phyloP scores from a whole-genome alignment of 2,797 vertebrate species.

The Enteromius trimaculatus region DNA sequence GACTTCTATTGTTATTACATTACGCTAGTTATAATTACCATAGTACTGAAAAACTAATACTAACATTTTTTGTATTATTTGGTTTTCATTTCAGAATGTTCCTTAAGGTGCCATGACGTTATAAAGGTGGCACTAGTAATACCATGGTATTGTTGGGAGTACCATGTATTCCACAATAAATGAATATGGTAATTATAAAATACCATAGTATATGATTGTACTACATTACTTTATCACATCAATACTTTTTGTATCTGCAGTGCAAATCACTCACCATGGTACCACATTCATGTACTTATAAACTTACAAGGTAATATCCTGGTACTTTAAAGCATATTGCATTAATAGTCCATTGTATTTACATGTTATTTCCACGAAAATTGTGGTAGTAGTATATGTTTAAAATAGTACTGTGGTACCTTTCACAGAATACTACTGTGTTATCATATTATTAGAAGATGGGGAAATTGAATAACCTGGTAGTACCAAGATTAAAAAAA shows the following conservation, averaged over 20 bases:
- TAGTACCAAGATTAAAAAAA: background rate
- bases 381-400: background rate
- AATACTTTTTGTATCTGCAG: background rate
- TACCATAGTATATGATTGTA: background rate
- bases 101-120: background rate
- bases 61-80: background rate
- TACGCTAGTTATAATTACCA: slow-evolving; percentile 9
- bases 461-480: no score
- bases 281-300: background rate
- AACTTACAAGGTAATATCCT: background rate
- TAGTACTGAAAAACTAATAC: background rate
- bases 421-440: background rate
- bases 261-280: background rate
- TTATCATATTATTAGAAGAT: background rate
- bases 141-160: background rate
- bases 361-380: background rate
- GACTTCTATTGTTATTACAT: slow-evolving; percentile 8
- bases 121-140: background rate
- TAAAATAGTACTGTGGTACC: background rate
- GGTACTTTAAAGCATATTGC: background rate
- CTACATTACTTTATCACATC: background rate
- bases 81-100: background rate
- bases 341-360: background rate
- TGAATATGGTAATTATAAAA: background rate
- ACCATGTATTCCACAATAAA: background rate